These are phyloP conservation scores for Sphecodes monilicornis DNA, from an alignment of 2,888 invertebrate species.

Conservation along the genomic window DNA sequence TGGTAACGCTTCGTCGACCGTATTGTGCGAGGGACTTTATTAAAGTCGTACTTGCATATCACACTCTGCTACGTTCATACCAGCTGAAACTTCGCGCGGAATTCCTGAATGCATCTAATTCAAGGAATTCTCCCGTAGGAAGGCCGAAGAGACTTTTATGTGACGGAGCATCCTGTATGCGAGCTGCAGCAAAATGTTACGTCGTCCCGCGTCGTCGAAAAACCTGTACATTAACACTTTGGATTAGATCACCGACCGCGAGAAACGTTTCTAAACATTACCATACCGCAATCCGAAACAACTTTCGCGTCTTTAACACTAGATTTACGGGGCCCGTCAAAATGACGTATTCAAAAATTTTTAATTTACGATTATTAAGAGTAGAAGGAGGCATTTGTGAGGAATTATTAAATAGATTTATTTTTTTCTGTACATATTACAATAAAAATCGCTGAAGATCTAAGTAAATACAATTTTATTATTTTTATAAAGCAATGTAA, in stretches of 20 bases:
- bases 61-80: not conserved
- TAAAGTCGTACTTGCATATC: constrained; percentile 37
- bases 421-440: too few species aligned
- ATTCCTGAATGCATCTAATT: constrained; percentile 40
- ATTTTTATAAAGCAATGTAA: too few species aligned
- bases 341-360: too few species aligned
- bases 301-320: not conserved
- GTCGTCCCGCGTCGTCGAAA: not conserved
- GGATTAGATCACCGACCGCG: not conserved
- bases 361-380: too few species aligned
- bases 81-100: constrained; percentile 8
- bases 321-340: too few species aligned
- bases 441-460: too few species aligned
- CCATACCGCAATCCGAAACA: not conserved
- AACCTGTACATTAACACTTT: not conserved
- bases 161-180: constrained; percentile 1
- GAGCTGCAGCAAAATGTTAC: not conserved
- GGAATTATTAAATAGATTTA: too few species aligned
- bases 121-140: constrained; percentile 16
- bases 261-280: not conserved
- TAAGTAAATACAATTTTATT: too few species aligned
- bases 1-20: constrained; percentile 22
- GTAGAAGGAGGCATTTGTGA: too few species aligned
- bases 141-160: not conserved
- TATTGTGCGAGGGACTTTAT: constrained; percentile 51